Percentiles rank a stretch among this genome's conserved stretches.
Evolutionary conservation across 30 jellyfish, hydroid and myxozoan genomes (phyloP).

Genomic region (Chironex yamaguchii): DNA sequence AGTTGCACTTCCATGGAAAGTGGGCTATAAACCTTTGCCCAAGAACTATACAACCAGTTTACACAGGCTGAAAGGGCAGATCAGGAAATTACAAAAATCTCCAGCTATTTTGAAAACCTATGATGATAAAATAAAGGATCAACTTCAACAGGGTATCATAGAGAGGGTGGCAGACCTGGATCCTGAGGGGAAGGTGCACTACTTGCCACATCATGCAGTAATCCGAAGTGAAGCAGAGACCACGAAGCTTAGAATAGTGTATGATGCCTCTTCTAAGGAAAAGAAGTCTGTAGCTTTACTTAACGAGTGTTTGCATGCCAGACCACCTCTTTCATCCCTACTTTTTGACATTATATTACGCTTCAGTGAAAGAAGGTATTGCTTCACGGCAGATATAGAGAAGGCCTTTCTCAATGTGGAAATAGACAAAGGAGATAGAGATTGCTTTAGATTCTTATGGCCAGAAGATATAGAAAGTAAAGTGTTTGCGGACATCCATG

Average conservation of each 20-base stretch:
- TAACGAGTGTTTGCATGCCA: no score
- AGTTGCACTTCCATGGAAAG: constrained; percentile 2
- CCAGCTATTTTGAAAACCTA: constrained; percentile 38
- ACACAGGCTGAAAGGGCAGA: constrained; percentile 13
- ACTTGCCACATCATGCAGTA: constrained; percentile 52
- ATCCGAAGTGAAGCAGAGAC: no score
- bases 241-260: constrained; percentile 17
- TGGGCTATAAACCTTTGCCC: constrained; percentile 3
- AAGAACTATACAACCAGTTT: constrained; percentile 21
- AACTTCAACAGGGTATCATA: constrained; percentile 27
- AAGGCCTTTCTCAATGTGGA: no score
- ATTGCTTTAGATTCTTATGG: no score
- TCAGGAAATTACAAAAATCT: constrained; percentile 2
- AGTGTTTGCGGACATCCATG: no score
- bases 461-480: no score
- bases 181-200: neutral
- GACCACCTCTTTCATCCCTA: no score
- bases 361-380: no score
- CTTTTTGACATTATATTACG: no score
- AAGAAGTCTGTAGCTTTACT: constrained; percentile 1
- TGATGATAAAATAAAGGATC: neutral
- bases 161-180: constrained; percentile 25
- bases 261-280: neutral
- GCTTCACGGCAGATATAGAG: no score
- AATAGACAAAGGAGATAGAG: no score